Conservation (phyloP, 2,888 invertebrate genomes). For the Scrobipalpa costella region DNA sequence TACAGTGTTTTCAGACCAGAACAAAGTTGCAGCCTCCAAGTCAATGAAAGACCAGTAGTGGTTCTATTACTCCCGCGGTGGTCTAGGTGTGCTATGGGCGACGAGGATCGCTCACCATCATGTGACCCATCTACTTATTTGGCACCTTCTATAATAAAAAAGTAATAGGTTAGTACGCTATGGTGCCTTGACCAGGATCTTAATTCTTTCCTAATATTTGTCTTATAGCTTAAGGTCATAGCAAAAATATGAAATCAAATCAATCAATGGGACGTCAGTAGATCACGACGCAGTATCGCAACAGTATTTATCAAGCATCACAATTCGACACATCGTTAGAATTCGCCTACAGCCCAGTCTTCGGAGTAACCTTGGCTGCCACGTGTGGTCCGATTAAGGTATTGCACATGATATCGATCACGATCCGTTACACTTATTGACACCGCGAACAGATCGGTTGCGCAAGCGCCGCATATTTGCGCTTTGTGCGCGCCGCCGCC, state of each 20-base stretch:
- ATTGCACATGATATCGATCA: constrained; percentile 46
- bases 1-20: too few species aligned
- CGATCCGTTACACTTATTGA: constrained; percentile 50
- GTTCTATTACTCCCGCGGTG: too few species aligned
- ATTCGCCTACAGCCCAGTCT: constrained; percentile 8
- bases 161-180: too few species aligned
- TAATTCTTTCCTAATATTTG: neutral
- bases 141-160: too few species aligned
- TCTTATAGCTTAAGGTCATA: neutral
- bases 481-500: constrained; percentile 42
- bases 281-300: constrained; percentile 7
- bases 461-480: constrained; percentile 53
- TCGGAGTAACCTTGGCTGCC: constrained; percentile 44
- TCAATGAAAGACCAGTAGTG: too few species aligned
- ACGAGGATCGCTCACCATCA: too few species aligned
- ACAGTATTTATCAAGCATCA: constrained; percentile 18
- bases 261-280: constrained; percentile 9
- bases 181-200: neutral
- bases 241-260: constrained; percentile 1
- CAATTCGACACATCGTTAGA: constrained; percentile 14
- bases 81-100: too few species aligned
- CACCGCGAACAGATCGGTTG: constrained; percentile 43
- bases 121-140: too few species aligned
- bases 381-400: constrained; percentile 55
- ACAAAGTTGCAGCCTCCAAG: too few species aligned